Percentiles rank a stretch among this genome's conserved stretches.
Evolutionary conservation across 2,797 vertebrate genomes (phyloP).

Genomic region (Chromobotia macracanthus): DNA sequence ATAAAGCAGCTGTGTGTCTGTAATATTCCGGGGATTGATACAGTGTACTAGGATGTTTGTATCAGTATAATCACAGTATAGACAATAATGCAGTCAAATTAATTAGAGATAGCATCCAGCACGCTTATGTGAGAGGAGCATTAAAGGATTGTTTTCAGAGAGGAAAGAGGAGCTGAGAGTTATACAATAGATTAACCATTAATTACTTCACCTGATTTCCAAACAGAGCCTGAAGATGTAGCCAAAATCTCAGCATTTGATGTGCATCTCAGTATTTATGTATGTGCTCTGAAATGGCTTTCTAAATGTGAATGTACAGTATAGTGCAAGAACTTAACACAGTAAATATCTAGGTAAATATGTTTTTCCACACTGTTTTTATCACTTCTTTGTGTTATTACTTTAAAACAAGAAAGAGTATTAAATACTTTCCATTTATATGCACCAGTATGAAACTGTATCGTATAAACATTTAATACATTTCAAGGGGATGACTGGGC

Average conservation of each 20-base stretch:
- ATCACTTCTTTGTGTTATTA: no score
- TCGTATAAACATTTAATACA: no score
- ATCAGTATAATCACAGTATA: background rate
- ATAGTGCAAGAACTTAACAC: no score
- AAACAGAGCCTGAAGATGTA: background rate
- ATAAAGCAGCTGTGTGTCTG: conserved; percentile 3
- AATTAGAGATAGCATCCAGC: conserved; percentile 9
- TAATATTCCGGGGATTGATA: background rate
- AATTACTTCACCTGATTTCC: conserved; percentile 13
- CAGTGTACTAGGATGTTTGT: conserved; percentile 9
- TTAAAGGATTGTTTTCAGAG: no score
- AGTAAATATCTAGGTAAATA: no score
- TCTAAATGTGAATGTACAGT: no score
- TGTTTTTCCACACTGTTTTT: no score
- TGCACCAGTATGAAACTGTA: no score
- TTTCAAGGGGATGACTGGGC: no score
- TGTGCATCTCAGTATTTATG: background rate
- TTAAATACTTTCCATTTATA: no score
- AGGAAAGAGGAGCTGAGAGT: background rate
- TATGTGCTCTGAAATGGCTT: no score
- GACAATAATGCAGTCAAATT: conserved; percentile 4
- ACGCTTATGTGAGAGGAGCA: conserved; percentile 15
- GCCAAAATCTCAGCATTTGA: background rate
- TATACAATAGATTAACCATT: conserved; percentile 13
- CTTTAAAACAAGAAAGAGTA: no score